Percentiles rank a stretch among this genome's conserved stretches.
Conservation (phyloP, 1,140 invertebrate genomes). For the Papilio aristodemus region DNA sequence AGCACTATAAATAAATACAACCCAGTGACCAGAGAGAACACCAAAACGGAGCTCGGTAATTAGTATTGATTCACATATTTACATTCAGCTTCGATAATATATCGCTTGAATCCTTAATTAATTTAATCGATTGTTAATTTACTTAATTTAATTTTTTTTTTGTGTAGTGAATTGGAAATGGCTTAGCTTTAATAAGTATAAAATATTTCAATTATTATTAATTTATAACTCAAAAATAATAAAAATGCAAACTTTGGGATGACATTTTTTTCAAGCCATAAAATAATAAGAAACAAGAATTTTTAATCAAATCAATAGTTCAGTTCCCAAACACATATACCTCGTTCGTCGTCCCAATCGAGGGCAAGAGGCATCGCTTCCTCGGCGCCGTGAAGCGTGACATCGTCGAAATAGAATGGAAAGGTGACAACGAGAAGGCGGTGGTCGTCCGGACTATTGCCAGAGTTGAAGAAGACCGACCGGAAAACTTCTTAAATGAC, state of each 20-base stretch:
- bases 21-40: not conserved
- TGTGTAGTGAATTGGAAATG: too few species aligned
- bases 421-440: constrained; percentile 79
- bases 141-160: too few species aligned
- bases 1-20: not conserved
- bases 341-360: constrained; percentile 85
- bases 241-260: too few species aligned
- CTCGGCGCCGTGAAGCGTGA: constrained; percentile 83
- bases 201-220: too few species aligned
- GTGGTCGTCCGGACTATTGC: constrained; percentile 76
- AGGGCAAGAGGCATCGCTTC: constrained; percentile 82
- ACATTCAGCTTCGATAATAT: too few species aligned
- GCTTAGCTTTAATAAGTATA: too few species aligned
- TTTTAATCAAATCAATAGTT: not conserved
- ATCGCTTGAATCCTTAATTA: too few species aligned
- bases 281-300: too few species aligned
- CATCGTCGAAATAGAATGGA: constrained; percentile 86
- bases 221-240: too few species aligned
- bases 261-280: too few species aligned
- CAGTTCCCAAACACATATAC: not conserved
- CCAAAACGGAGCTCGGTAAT: not conserved
- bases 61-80: not conserved
- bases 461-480: constrained; percentile 82
- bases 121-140: too few species aligned
- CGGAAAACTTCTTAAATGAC: constrained; percentile 89